Evolutionary conservation across 2,888 invertebrate species (phyloP).

Genomic region (Deroplatys truncata): DNA sequence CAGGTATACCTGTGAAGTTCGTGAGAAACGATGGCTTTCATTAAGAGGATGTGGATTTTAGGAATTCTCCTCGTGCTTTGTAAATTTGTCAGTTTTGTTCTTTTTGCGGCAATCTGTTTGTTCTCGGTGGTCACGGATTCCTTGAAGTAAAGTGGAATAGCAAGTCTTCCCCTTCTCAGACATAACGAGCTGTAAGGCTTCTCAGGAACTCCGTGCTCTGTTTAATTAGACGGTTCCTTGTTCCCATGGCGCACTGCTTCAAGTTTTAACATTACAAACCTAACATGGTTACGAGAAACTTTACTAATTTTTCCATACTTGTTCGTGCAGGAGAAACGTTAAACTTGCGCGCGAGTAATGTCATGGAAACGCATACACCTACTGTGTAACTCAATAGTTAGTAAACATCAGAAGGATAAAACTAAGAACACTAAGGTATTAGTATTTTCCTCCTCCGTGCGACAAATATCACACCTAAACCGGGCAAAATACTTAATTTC

Average conservation of each 20-base stretch:
- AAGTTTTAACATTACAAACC: background rate
- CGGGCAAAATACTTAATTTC: too few relatives aligned
- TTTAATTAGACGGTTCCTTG: background rate
- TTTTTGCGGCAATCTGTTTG: background rate
- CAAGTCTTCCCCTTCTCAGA: conserved; percentile 38
- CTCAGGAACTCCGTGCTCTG: background rate
- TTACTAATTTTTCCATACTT: background rate
- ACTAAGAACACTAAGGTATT: too few relatives aligned
- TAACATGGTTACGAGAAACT: background rate
- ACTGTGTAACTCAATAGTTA: too few relatives aligned
- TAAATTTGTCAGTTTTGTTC: background rate
- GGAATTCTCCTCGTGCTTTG: background rate
- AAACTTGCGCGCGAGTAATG: too few relatives aligned
- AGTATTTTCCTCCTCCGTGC: too few relatives aligned
- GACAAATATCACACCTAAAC: too few relatives aligned
- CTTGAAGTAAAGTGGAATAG: background rate
- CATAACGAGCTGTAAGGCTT: conserved; percentile 40
- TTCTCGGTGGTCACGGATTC: background rate
- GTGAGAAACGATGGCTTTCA: background rate
- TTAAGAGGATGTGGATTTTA: background rate
- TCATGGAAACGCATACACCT: too few relatives aligned
- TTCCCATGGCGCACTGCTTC: background rate
- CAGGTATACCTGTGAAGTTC: background rate
- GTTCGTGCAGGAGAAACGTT: background rate
- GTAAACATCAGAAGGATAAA: too few relatives aligned